A percentile compares a stretch with the other conserved stretches of the same genome.
Conservation (phyloP, 2,113 vertebrate genomes). For the Ursus arctos region DNA sequence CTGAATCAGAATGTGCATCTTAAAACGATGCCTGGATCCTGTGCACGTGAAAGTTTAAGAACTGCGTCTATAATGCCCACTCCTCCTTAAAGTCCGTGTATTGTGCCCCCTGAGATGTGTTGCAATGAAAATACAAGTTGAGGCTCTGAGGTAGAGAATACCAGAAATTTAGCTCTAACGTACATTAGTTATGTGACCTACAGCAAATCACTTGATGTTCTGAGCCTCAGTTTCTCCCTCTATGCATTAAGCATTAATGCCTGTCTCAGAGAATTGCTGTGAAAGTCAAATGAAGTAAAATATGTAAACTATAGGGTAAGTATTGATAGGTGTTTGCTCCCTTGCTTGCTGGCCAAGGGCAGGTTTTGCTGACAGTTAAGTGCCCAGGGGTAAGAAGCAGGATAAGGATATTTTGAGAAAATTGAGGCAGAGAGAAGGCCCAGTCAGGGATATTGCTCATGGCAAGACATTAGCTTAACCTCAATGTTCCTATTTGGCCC, state of each 20-base stretch:
- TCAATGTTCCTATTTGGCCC: background rate
- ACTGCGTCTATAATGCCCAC: rapidly evolving
- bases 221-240: background rate
- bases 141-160: background rate
- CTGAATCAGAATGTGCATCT: background rate
- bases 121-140: background rate
- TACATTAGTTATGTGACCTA: background rate
- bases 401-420: background rate
- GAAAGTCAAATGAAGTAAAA: background rate
- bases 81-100: background rate
- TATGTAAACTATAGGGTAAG: background rate
- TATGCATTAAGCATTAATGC: background rate
- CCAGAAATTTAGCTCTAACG: background rate
- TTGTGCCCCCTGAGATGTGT: rapidly evolving
- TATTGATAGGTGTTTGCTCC: background rate
- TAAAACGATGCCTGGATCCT: no score
- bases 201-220: background rate
- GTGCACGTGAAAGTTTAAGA: background rate
- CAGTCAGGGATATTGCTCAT: background rate
- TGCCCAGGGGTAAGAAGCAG: background rate
- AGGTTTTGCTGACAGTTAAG: background rate
- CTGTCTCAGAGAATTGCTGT: background rate
- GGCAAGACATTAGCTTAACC: background rate
- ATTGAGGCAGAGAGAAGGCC: background rate
- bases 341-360: background rate